Base-by-base conservation (phyloP, 2,113 vertebrate genomes). In the Blennius ocellaris region DNA sequence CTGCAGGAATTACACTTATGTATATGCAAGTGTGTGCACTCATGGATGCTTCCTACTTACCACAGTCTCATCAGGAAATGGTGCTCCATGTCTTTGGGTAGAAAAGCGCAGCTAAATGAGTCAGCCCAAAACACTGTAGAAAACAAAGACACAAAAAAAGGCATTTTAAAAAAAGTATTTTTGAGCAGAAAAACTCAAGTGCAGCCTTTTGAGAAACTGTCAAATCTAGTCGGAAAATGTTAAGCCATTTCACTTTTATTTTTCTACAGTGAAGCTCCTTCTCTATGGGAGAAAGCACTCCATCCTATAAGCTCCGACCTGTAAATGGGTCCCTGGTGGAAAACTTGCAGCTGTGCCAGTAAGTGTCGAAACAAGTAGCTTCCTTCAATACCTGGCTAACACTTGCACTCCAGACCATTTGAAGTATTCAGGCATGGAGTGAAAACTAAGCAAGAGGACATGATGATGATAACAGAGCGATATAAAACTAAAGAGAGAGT, bases 1-100 rank as follows among this genome's bases (percentile, higher is more conserved):
- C 73, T 65, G 59, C 54, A 64, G 53, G 55, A 76, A 60, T 66
- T 45, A 78, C 16, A 62, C 30, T 36, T 37, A 10, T 30, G 36
- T 17, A 44, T 54, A 30, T 30, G 21, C 21, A 51, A 49, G 15
- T 59, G 40, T 40, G 52, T 44, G 48, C 7, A 3, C 70, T 30
- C 21, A 49, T 30, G 21, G 21, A 30, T 44, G 14, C 11, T 56
- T 30, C 50, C 40, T 53, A 87, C 92, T 87, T 69, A 93, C 92
- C 90, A 92, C 87, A 87, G 78, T 78, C 82, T 87, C 90, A 88
- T 90, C 80, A 87, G 87, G 85, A 92, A 92, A 90, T 50, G 77
- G 80, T 81, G 73, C 73, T 87, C 82, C 92, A 93, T 92, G 76
- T 66, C 78, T 76, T 87, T 68, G 54, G 50, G 69, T 70, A 69